Evolutionary conservation across 2,888 invertebrate species (phyloP).

Genomic region (Sesia apiformis): DNA sequence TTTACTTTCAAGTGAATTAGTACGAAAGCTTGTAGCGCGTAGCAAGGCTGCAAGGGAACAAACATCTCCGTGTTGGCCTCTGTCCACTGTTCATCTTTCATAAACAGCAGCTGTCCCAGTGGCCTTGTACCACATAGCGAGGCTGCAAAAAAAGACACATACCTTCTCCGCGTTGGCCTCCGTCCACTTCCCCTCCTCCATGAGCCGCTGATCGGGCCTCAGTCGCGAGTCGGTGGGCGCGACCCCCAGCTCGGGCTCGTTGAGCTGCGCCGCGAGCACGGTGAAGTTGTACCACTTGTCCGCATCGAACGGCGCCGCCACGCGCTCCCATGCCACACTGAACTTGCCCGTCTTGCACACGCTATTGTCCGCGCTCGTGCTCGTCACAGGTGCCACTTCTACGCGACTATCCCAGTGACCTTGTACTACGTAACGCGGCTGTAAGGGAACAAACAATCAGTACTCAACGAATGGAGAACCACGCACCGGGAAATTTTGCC

Average conservation of each 20-base stretch:
- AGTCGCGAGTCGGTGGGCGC: conserved; percentile 95
- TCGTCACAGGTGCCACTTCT: conserved; percentile 92
- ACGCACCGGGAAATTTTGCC: background rate
- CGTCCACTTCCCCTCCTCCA: conserved; percentile 96
- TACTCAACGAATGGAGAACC: background rate
- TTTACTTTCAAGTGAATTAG: background rate
- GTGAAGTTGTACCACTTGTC: conserved; percentile 95
- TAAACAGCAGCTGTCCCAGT: conserved; percentile 97
- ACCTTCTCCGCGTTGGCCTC: conserved; percentile 89
- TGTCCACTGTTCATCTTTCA: conserved; percentile 96
- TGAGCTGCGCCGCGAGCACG: conserved; percentile 94
- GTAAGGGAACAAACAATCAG: conserved; percentile 20
- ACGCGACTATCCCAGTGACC: conserved; percentile 97
- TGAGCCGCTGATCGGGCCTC: conserved; percentile 97
- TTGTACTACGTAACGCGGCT: conserved; percentile 85
- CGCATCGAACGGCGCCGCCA: conserved; percentile 79
- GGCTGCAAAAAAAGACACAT: conserved; percentile 68
- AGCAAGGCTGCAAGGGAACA: too few relatives aligned
- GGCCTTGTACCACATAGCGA: conserved; percentile 86
- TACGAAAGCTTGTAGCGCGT: too few relatives aligned
- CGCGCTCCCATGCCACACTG: conserved; percentile 89
- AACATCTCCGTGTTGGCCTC: conserved; percentile 88
- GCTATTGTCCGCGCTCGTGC: conserved; percentile 83
- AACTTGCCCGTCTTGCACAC: conserved; percentile 95
- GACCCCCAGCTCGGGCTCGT: conserved; percentile 93